Evolutionary conservation across 2,113 vertebrate genomes (phyloP).

Genomic region (Artemisiospiza belli): DNA sequence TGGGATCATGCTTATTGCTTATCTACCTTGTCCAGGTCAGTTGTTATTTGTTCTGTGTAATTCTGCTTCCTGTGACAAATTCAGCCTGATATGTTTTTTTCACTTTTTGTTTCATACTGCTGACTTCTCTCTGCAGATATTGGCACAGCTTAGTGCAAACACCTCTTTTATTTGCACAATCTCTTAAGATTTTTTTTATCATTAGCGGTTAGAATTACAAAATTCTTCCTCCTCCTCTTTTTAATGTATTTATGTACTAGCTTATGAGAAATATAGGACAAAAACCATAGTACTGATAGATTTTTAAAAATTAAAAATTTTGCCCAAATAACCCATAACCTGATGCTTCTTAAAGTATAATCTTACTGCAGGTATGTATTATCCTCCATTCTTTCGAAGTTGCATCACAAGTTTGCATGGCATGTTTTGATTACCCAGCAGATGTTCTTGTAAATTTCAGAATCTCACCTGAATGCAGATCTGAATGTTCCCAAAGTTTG

Average conservation of each 20-base stretch:
- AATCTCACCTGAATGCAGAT: background rate
- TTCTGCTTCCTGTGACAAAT: background rate
- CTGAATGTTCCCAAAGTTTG: background rate
- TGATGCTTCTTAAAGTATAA: background rate
- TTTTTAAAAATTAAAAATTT: background rate
- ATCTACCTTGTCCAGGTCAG: background rate
- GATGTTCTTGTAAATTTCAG: background rate
- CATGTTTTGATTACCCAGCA: background rate
- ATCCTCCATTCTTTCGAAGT: background rate
- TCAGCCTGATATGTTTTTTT: background rate
- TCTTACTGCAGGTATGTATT: background rate
- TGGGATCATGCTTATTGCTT: background rate
- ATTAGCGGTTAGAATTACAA: background rate
- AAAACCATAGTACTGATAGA: background rate
- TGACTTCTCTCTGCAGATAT: background rate
- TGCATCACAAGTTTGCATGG: background rate
- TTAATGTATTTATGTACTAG: background rate
- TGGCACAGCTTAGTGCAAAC: background rate
- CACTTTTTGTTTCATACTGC: constrained; percentile 19
- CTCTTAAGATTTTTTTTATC: background rate
- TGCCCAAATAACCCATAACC: background rate
- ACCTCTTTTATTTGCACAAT: background rate
- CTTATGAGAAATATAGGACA: background rate
- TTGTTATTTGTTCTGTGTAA: background rate
- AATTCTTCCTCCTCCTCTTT: background rate